A percentile compares a stretch with the other conserved stretches of the same genome.
Conservation (phyloP, 2,113 vertebrate species). For the Chaenocephalus aceratus region DNA sequence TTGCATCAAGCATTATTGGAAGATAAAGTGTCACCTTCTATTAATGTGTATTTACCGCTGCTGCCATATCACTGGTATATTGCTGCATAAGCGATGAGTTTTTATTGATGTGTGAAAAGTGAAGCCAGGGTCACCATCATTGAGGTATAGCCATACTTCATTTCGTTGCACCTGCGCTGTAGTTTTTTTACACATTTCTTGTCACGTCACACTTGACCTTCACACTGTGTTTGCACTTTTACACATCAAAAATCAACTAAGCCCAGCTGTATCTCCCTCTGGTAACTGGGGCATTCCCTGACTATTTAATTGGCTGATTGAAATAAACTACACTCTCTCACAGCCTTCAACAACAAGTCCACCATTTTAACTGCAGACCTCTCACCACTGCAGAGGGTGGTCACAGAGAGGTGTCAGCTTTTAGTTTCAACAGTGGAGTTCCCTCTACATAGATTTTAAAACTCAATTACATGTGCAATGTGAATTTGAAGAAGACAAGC, state of each 20-base stretch:
- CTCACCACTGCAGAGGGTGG: slow-evolving; percentile 30
- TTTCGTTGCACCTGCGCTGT: neutral
- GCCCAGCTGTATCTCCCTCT: neutral
- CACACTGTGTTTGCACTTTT: neutral
- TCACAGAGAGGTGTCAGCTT: slow-evolving; percentile 11
- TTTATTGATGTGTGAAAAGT: neutral
- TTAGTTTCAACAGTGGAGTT: neutral
- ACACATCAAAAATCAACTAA: neutral
- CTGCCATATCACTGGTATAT: neutral
- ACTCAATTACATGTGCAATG: neutral
- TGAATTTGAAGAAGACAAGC: neutral
- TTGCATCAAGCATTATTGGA: neutral
- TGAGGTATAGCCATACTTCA: neutral
- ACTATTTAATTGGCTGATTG: neutral
- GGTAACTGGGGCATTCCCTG: neutral
- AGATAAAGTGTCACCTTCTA: neutral
- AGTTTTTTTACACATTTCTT: neutral
- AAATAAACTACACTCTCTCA: neutral
- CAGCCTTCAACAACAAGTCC: slow-evolving; percentile 6
- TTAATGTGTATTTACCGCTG: neutral
- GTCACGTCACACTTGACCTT: neutral
- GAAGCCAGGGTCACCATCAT: neutral
- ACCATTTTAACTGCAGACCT: slow-evolving; percentile 32
- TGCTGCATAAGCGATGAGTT: neutral
- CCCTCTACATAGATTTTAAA: neutral